Base-by-base conservation (phyloP, 30 jellyfish, hydroid and myxozoan genomes). In the Haliclystus octoradiatus region DNA sequence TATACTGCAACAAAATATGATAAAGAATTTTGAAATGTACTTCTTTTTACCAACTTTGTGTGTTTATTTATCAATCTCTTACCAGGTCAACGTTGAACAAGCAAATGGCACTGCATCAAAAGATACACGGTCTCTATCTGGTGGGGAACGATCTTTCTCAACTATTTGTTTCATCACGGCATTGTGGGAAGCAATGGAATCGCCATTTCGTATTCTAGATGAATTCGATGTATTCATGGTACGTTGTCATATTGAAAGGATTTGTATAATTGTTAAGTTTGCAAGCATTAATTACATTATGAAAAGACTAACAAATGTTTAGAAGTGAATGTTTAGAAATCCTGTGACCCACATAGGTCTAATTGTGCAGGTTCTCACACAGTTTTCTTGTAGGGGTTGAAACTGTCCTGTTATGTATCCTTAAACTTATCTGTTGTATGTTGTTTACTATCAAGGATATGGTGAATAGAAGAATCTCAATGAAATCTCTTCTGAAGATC, bases 201-300 rank as follows among this genome's bases (percentile, higher is more conserved):
- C 97, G 28, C 99, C 99, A 0, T 93, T 93, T 47, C 86, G 99
- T 26, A 86, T 90, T 63, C 84, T 93, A 33, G 99, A 93, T 33
- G 99, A 93, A 52, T 93, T 93, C 65, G 99, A 93, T 50, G 99
- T 93, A 3, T 93, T 93, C 72, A 93, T 93, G 99, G 99, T 84
- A 33, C 78, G 92, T 33, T 31, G 25, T 22, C 63, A 3, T 53
- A n/a, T 46, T n/a, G 15, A 46, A 46, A 7, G 60, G 60, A n/a
- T n/a, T n/a, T n/a, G n/a, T n/a, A n/a, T n/a, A n/a, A n/a, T n/a
- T n/a, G n/a, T n/a, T n/a, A n/a, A n/a, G n/a, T n/a, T n/a, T n/a
- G n/a, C n/a, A n/a, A n/a, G n/a, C n/a, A n/a, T n/a, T n/a, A n/a
- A n/a, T n/a, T n/a, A n/a, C n/a, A n/a, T n/a, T n/a, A n/a, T n/a